A percentile compares a stretch with the other conserved stretches of the same genome.
These are phyloP conservation scores for Eudyptes chrysolophus DNA, from an alignment of 2,113 vertebrate species.

Conservation along the genomic window DNA sequence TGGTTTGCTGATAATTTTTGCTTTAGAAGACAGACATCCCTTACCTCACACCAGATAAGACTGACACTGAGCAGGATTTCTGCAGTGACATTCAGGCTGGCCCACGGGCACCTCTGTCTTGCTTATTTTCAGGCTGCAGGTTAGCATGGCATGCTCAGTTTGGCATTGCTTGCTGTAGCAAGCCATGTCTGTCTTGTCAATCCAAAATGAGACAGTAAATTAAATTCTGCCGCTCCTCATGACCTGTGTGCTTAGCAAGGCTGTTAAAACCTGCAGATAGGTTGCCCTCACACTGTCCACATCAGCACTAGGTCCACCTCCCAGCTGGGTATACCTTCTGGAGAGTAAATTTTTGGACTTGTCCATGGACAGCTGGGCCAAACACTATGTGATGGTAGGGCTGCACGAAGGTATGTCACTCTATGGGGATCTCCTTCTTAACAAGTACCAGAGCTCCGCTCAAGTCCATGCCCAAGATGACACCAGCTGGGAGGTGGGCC, in stretches of 20 bases:
- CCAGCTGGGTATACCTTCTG: not conserved
- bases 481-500: not conserved
- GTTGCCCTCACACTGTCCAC: not conserved
- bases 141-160: not conserved
- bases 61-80: not conserved
- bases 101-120: not conserved
- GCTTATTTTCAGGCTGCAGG: not conserved
- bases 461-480: accelerated
- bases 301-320: too few relatives aligned
- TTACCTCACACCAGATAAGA: not conserved
- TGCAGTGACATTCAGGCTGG: not conserved
- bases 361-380: not conserved
- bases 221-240: not conserved
- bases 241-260: not conserved
- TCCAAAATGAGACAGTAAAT: not conserved
- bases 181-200: not conserved
- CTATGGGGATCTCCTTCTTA: not conserved
- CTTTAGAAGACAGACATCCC: not conserved
- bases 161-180: not conserved
- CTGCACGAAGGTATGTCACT: not conserved
- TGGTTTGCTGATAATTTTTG: not conserved
- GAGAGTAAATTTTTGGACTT: not conserved
- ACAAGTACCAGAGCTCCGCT: not conserved
- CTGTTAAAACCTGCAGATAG: not conserved
- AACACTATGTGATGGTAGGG: not conserved